A percentile compares a stretch with the other conserved stretches of the same genome.
These are phyloP conservation scores for Chrysogorgia sp. DNA, from an alignment of 92 coral and sea anemone species.

Conservation along the genomic window DNA sequence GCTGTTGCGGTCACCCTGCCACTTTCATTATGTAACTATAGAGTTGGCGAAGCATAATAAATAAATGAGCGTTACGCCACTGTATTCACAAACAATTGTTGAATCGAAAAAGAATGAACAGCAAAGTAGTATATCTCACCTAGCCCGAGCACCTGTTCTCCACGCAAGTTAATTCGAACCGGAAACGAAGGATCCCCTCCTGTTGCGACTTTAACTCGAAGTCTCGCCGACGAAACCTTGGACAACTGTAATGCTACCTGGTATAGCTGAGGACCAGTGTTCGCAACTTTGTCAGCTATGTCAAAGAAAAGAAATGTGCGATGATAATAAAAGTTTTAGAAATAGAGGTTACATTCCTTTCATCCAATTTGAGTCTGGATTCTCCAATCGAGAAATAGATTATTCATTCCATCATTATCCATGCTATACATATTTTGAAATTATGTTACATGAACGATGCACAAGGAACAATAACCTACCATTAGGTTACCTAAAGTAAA, in stretches of 20 bases:
- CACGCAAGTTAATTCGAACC: slow-evolving; percentile 83
- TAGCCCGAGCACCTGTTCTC: slow-evolving; percentile 95
- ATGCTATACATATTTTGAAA: no score
- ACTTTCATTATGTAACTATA: no score
- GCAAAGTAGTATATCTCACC: slow-evolving; percentile 48
- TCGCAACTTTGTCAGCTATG: slow-evolving; percentile 76
- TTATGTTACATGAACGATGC: no score
- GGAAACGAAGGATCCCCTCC: slow-evolving; percentile 99
- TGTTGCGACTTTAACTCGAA: slow-evolving; percentile 96
- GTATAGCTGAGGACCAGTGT: slow-evolving; percentile 75
- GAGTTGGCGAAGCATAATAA: no score
- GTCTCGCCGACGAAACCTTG: slow-evolving; percentile 75
- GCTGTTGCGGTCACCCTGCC: no score
- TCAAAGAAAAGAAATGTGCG: background rate
- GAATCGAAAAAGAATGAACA: background rate
- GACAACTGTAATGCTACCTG: slow-evolving; percentile 83
- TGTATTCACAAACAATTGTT: no score
- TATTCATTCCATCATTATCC: no score
- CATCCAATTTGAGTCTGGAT: no score
- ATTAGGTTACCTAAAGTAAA: no score
- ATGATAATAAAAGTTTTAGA: background rate
- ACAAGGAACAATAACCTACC: no score
- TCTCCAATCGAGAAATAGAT: no score
- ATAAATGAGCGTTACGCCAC: no score
- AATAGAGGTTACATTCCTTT: background rate